A percentile compares a stretch with the other conserved stretches of the same genome.
Conservation (phyloP, 2,113 vertebrate genomes). For the Cephalopterus ornatus region DNA sequence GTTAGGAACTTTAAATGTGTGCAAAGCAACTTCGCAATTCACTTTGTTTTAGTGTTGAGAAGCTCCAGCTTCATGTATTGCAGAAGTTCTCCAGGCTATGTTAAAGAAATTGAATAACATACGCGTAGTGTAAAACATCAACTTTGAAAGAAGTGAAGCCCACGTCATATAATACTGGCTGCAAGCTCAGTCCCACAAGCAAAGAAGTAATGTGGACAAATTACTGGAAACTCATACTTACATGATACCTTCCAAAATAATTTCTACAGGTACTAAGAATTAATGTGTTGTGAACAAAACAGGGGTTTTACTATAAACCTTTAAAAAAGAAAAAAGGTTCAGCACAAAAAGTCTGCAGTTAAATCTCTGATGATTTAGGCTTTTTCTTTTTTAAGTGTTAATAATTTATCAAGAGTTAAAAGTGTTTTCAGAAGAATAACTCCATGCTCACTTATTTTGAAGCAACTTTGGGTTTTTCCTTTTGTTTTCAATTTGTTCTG, state of each 20-base stretch:
- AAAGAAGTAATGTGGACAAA: conserved; percentile 58
- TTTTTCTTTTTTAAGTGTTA: conserved; percentile 38
- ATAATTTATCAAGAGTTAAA: conserved; percentile 29
- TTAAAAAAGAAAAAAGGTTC: neutral
- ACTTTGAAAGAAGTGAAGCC: conserved; percentile 19
- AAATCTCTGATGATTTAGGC: neutral
- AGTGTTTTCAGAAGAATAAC: conserved; percentile 14
- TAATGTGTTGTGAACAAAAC: conserved; percentile 60
- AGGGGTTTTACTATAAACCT: conserved; percentile 53
- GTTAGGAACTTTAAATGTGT: conserved; percentile 35
- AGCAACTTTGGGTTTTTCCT: neutral
- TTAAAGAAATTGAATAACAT: neutral
- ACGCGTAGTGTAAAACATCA: neutral
- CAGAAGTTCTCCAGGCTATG: neutral
- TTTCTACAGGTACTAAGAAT: conserved; percentile 63
- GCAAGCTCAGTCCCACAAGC: conserved; percentile 6
- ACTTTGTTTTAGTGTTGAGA: neutral
- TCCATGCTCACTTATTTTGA: conserved; percentile 5
- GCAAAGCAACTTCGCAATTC: neutral
- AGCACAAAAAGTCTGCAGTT: conserved; percentile 41
- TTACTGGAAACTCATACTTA: conserved; percentile 64
- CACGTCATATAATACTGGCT: conserved; percentile 24
- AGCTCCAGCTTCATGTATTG: neutral
- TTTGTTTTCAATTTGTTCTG: conserved; percentile 48
- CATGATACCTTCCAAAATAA: conserved; percentile 61